These are phyloP conservation scores for Salvelinus sp. DNA, from an alignment of 2,113 vertebrate genomes.

Conservation along the genomic window DNA sequence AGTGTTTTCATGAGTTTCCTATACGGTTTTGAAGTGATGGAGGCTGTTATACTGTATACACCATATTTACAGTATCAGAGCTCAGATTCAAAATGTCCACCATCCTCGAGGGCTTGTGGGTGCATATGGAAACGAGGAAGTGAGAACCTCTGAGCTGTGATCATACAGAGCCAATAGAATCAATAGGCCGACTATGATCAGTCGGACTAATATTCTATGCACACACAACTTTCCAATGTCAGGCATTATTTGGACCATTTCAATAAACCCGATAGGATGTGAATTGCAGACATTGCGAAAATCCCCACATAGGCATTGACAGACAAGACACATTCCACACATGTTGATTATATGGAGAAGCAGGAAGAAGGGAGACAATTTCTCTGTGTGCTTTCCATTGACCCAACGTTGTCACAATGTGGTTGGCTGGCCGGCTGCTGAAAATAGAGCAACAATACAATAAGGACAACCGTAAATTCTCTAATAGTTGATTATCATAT, in stretches of 20 bases:
- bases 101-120: slow-evolving; percentile 17
- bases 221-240: slow-evolving; percentile 31
- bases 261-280: slow-evolving; percentile 23
- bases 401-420: slow-evolving; percentile 82
- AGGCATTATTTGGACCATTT: slow-evolving; percentile 7
- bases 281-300: slow-evolving; percentile 54
- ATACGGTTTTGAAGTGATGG: slow-evolving; percentile 10
- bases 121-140: slow-evolving; percentile 35
- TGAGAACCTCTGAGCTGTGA: slow-evolving; percentile 21
- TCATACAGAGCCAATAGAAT: slow-evolving; percentile 45
- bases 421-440: slow-evolving; percentile 95
- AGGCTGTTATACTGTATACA: background rate
- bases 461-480: background rate
- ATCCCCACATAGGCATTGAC: slow-evolving; percentile 57
- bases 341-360: slow-evolving; percentile 54
- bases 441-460: slow-evolving; percentile 1
- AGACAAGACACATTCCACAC: slow-evolving; percentile 30
- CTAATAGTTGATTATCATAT: background rate
- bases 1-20: background rate
- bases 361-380: slow-evolving; percentile 43
- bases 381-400: slow-evolving; percentile 41
- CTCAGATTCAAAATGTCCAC: slow-evolving; percentile 51
- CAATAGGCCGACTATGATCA: slow-evolving; percentile 4
- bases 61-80: background rate
- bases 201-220: slow-evolving; percentile 33